These are phyloP conservation scores for Thamnophis sirtalis DNA, from an alignment of 2,113 vertebrate species.

Conservation along the genomic window DNA sequence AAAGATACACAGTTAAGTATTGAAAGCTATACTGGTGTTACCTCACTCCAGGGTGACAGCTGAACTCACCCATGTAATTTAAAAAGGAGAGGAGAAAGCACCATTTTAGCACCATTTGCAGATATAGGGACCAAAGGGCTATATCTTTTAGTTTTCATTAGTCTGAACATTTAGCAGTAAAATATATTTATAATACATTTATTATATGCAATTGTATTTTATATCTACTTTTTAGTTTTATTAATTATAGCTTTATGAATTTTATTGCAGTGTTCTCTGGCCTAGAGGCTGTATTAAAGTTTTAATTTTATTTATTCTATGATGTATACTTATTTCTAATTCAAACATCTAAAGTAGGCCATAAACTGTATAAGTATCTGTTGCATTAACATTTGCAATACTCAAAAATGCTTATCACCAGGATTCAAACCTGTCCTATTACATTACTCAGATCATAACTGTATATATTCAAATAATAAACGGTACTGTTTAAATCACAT, in stretches of 20 bases:
- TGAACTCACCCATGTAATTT: neutral
- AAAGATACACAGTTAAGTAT: neutral
- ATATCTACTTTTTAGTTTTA: neutral
- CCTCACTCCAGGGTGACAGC: neutral
- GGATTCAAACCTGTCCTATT: neutral
- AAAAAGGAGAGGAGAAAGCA: neutral
- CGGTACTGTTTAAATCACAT: slow-evolving; percentile 46
- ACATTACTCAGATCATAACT: slow-evolving; percentile 39
- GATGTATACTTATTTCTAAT: neutral
- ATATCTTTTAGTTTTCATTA: neutral
- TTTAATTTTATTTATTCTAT: neutral
- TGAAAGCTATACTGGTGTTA: neutral
- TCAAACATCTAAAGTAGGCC: neutral
- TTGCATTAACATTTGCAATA: neutral
- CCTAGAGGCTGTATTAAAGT: neutral
- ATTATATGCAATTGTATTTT: neutral
- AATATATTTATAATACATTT: neutral
- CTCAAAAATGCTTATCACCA: neutral
- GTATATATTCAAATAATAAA: slow-evolving; percentile 54
- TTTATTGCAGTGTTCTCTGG: neutral
- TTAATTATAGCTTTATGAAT: neutral
- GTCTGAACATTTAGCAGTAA: neutral
- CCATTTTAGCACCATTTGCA: neutral
- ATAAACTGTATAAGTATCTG: neutral
- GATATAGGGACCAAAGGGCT: neutral